These are phyloP conservation scores for human (Homo sapiens) DNA, from an alignment of 2,113 vertebrate species.

Conservation along the genomic window GRCh38 chr5:10241501-10242000, in stretches of 20 bases:
- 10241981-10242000: background rate
- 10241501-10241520: background rate
- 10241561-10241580: background rate
- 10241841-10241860: background rate
- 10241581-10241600: no score
- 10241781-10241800: background rate
- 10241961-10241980: no score
- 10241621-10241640: background rate
- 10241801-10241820: background rate
- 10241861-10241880: background rate
- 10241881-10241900: background rate
- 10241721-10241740: background rate
- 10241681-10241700: background rate
- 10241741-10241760: background rate
- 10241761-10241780: background rate
- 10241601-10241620: background rate
- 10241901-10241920: background rate
- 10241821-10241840: background rate
- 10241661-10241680: background rate
- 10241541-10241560: background rate
- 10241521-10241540: background rate
- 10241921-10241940: no score
- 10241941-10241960: no score
- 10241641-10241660: background rate
- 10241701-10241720: background rate